phyloP scores from a whole-genome alignment of 2,113 vertebrate genomes.

The Cygnus atratus region DNA sequence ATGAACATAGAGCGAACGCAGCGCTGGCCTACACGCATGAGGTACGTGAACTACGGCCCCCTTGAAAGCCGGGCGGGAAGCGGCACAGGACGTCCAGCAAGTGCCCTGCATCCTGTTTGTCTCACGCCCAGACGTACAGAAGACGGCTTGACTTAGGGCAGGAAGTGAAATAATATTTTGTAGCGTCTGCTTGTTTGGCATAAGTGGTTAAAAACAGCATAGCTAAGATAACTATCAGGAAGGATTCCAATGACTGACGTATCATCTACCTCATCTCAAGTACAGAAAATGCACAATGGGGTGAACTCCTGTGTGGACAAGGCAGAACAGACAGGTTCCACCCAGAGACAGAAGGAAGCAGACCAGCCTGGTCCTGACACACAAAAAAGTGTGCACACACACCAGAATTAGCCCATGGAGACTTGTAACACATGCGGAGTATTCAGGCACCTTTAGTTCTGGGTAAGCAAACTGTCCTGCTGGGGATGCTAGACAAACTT shows the following conservation, averaged over 20 bases:
- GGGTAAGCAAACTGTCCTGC: neutral
- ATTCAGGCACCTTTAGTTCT: neutral
- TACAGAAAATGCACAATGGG: fast-evolving
- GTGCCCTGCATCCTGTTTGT: neutral
- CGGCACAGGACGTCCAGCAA: neutral
- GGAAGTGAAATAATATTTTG: neutral
- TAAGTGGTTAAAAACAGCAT: neutral
- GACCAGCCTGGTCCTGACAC: neutral
- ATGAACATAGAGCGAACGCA: neutral
- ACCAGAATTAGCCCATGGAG: neutral
- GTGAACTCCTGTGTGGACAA: neutral
- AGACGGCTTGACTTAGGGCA: neutral
- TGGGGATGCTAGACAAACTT: neutral
- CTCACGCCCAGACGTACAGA: neutral
- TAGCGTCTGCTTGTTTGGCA: neutral
- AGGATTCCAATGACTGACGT: neutral
- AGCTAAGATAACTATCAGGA: neutral
- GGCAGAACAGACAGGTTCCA: neutral
- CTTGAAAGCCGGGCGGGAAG: neutral
- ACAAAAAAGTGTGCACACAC: neutral
- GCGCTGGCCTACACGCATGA: fast-evolving
- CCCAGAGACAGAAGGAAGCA: neutral
- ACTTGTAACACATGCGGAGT: neutral
- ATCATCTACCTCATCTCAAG: neutral
- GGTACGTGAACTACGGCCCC: neutral